Base-by-base conservation (phyloP, 2,113 vertebrate genomes). In the Lates calcarifer region DNA sequence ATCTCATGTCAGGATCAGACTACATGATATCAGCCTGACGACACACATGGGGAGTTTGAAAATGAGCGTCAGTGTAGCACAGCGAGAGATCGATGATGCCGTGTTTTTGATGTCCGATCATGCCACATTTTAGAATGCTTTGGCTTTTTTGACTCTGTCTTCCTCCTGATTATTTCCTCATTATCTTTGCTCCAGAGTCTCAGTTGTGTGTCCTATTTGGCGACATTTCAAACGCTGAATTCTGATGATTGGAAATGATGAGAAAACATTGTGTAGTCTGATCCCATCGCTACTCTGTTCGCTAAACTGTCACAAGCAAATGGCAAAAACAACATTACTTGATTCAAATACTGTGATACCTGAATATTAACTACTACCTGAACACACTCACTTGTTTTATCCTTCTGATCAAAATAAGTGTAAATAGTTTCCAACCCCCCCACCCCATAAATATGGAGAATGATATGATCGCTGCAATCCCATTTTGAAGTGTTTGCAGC, bases 401-500 rank as follows among this genome's bases (percentile, higher is more conserved):
- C 20, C 53, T 9, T 56, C 61, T 73, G 35, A 39, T 47, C 9
- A 68, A 76, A 57, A 47, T 47, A 20, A 20, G 18, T 47, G 45
- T 47, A 17, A 8, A 1, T 33, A 8, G 20, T n/a, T 9, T 10
- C 3, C 18, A 49, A 49, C 10, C 33, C 33, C 7, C 6, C 3
- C 18, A 49, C 22, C 10, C 33, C 33, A 6, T 13, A 66, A 72
- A 74, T 63, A 29, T 15, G 11, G 35, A 62, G 4, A 65, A 45
- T 33, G 14, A 67, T 66, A 39, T 45, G 12, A 69, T 35, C 0
- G 3, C 43, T 71, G 7, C 51, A 49, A 68, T 65, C 51, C 18
- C 3, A 18, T 57, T 67, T 49, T n/a, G n/a, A n/a, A 56, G 49
- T 29, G 24, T 80, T 72, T 75, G 26, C n/a, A 55, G 67, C 66